phyloP scores from a whole-genome alignment of 1,140 invertebrate species.

The Archegozetes longisetosus region DNA sequence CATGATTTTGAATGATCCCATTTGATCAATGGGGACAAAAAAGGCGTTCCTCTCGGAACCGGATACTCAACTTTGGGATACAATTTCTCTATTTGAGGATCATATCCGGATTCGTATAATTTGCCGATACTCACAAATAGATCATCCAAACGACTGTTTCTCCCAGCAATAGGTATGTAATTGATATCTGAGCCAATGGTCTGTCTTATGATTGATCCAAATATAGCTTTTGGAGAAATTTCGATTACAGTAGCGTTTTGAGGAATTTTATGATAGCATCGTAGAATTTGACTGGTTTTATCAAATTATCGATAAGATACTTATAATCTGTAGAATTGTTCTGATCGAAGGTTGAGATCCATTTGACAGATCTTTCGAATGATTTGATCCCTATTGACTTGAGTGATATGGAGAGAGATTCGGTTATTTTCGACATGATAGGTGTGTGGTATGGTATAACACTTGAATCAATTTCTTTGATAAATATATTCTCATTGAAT shows the following conservation, averaged over 20 bases:
- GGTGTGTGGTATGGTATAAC: constrained; percentile 31
- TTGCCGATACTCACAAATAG: constrained; percentile 58
- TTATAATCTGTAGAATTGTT: constrained; percentile 67
- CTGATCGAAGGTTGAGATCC: constrained; percentile 74
- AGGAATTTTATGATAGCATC: constrained; percentile 69
- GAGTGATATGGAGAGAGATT: neutral
- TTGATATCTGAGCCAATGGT: constrained; percentile 44
- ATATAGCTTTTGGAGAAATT: constrained; percentile 73
- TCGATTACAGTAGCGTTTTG: constrained; percentile 75
- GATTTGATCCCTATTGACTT: constrained; percentile 52
- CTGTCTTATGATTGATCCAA: constrained; percentile 71
- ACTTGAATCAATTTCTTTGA: constrained; percentile 68
- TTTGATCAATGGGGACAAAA: constrained; percentile 58
- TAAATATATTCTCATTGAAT: constrained; percentile 64
- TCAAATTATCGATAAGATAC: constrained; percentile 89
- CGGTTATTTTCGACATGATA: constrained; percentile 4
- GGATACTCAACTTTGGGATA: constrained; percentile 61
- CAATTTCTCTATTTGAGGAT: constrained; percentile 52
- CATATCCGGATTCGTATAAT: constrained; percentile 57
- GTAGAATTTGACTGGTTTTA: constrained; percentile 48
- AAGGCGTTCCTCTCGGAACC: constrained; percentile 74
- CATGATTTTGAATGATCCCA: constrained; percentile 81
- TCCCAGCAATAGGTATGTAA: no score
- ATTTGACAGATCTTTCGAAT: constrained; percentile 55
- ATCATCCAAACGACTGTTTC: no score